Evolutionary conservation across 2,113 vertebrate species (phyloP), one percentile per base, ranked within the genome.

Genomic region (Rhinolophus ferrumequinum): DNA sequence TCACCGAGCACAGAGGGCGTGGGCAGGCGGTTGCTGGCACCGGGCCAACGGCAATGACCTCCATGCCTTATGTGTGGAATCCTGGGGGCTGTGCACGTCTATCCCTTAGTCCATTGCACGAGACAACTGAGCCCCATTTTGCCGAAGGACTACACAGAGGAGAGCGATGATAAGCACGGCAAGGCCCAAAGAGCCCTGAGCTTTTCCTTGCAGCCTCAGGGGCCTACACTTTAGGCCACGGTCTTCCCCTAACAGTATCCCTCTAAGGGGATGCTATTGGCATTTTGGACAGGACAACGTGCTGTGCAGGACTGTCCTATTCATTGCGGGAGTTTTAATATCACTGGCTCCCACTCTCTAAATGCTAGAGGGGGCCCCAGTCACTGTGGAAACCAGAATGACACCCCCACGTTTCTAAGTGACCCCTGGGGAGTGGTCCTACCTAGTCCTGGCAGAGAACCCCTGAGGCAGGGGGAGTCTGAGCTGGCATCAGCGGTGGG

Each of bases 181-280:
- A 41, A 82, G 72, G 67, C 58, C 70, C 1, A 0, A 33, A 52
- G 58, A 38, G 77, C 14, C 30, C 62, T 38, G 38, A 47, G 22
- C n/a, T 19, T 26, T 33, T 30, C 62, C 33, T 33, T 2, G 1
- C 0, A 5, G 56, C n/a, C 64, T 38, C 3, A 0, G 30, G 30
- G 56, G 54, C 70, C 8, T 73, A 16, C 8, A 11, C 0, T 56
- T 16, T 28, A 72, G 70, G 54, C 50, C 28, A 33, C 15, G 19
- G 30, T 35, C 60, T 56, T 54, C 47, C 28, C 13, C 56, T 5
- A 3, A 14, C 8, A 10, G 28, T 38, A 13, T 30, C 30, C n/a
- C 56, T 73, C 62, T 26, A 30, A 7, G 38, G 58, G 18, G 47
- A 47, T 13, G 56, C 41, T 41, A 2, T 1, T 8, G 69, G 60